Conservation (phyloP, 2,797 vertebrate species). For the Rhadinocentrus ornatus region DNA sequence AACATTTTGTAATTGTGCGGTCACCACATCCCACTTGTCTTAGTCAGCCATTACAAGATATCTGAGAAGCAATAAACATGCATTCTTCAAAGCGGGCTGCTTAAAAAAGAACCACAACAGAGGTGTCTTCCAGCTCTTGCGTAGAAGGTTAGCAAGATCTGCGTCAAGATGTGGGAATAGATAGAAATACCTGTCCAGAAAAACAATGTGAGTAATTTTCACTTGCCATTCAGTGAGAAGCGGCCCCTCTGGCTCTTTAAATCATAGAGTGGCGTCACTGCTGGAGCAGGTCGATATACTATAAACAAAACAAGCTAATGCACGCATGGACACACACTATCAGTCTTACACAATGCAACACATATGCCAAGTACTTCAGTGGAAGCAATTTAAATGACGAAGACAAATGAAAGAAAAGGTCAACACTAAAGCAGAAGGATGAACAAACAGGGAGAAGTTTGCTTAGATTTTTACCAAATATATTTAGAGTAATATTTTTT, state of each 20-base stretch:
- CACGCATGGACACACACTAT: not conserved
- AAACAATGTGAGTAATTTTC: constrained; percentile 73
- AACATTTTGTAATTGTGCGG: constrained; percentile 64
- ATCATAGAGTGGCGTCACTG: constrained; percentile 58
- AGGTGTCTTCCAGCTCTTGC: constrained; percentile 27
- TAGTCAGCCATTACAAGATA: constrained; percentile 54
- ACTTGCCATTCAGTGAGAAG: constrained; percentile 61
- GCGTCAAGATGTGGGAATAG: constrained; percentile 65
- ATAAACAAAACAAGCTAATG: constrained; percentile 32
- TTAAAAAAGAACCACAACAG: constrained; percentile 34
- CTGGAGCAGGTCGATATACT: constrained; percentile 29
- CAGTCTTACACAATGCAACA: not conserved
- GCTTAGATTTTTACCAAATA: not conserved
- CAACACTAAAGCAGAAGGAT: not conserved
- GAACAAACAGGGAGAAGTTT: not conserved
- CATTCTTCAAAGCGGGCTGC: constrained; percentile 42
- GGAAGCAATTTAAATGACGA: constrained; percentile 18
- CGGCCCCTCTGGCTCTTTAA: constrained; percentile 49
- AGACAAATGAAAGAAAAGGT: not conserved
- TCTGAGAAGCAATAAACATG: constrained; percentile 50
- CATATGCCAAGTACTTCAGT: not conserved
- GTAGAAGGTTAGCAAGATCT: constrained; percentile 35
- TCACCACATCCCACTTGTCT: constrained; percentile 57
- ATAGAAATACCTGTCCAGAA: constrained; percentile 56
- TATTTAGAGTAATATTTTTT: not conserved